Evolutionary conservation across 2,113 vertebrate genomes (phyloP).

Genomic region (Xyrauchen texanus): DNA sequence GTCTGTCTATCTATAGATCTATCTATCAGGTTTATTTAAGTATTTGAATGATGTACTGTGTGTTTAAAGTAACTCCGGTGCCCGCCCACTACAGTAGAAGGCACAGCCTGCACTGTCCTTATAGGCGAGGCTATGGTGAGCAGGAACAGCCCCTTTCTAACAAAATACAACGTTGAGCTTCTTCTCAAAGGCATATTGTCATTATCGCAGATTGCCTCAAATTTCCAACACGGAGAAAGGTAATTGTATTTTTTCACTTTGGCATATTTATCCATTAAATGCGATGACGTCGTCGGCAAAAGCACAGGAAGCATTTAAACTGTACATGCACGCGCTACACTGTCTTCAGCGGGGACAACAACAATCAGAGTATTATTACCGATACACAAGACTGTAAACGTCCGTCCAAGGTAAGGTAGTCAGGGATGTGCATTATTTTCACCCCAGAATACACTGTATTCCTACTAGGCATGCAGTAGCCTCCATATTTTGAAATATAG

Average conservation of each 20-base stretch:
- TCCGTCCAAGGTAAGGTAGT: constrained; percentile 4
- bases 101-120: constrained; percentile 22
- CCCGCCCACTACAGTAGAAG: constrained; percentile 18
- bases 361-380: constrained; percentile 3
- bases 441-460: background rate
- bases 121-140: constrained; percentile 38
- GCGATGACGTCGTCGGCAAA: background rate
- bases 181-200: background rate
- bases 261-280: background rate
- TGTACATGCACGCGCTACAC: background rate
- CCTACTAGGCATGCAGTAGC: background rate
- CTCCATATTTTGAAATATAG: constrained; percentile 3
- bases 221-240: constrained; percentile 15
- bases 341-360: constrained; percentile 25
- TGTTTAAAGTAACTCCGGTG: background rate
- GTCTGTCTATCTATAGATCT: no score
- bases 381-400: background rate
- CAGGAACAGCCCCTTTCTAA: constrained; percentile 50
- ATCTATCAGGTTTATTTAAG: no score
- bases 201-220: background rate
- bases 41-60: background rate
- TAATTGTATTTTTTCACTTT: constrained; percentile 19
- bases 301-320: background rate
- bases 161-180: constrained; percentile 43
- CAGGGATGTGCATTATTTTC: background rate